Evolutionary conservation across 1,140 invertebrate species (phyloP).

Genomic region (Batillaria attramentaria): DNA sequence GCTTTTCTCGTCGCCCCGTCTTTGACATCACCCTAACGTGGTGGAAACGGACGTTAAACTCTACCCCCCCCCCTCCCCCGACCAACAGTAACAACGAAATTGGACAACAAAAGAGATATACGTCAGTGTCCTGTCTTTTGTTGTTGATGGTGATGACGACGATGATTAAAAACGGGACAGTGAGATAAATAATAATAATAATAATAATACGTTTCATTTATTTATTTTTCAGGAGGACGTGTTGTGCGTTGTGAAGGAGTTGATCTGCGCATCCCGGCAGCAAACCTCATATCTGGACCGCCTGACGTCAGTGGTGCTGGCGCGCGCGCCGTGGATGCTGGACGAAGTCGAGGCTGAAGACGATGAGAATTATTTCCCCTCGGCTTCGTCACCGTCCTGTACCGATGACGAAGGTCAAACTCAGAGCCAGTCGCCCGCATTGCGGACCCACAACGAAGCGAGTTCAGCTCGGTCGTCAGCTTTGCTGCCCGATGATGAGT

Average conservation of each 20-base stretch:
- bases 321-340: slow-evolving; percentile 17
- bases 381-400: no score
- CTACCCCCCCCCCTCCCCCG: no score
- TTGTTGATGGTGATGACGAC: background rate
- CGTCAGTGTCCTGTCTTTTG: background rate
- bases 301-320: background rate
- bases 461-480: no score
- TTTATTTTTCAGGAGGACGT: background rate
- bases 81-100: background rate
- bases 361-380: no score
- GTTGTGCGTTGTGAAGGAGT: slow-evolving; percentile 4
- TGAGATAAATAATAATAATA: background rate
- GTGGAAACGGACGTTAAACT: background rate
- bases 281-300: slow-evolving; percentile 6
- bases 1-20: background rate
- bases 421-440: no score
- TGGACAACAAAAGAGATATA: no score
- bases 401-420: no score
- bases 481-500: no score
- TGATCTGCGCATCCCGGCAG: background rate
- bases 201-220: background rate
- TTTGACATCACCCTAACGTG: background rate
- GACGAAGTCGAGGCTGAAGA: background rate
- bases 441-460: no score
- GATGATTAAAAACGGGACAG: background rate